Base-by-base conservation (phyloP, 2,888 invertebrate species). In the Drosophila nr. medialis region DNA sequence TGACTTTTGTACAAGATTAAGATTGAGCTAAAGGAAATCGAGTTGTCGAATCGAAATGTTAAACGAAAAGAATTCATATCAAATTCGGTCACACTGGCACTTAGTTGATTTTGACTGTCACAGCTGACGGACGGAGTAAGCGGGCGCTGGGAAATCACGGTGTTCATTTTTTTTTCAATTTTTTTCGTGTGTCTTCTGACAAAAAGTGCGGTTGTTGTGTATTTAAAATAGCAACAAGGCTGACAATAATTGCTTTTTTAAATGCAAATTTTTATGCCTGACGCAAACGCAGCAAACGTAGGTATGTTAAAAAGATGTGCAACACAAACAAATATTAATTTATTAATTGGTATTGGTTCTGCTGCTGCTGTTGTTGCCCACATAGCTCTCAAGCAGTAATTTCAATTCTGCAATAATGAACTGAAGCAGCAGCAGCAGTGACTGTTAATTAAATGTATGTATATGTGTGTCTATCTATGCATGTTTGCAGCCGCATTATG, bases 121-220 rank as follows among this genome's bases (percentile, higher is more conserved):
- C 75, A 79, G 82, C 82, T 82, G 78, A 64, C 65, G 79, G 78
- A 69, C 65, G 64, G 61, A 49, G 48, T 51, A 50, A 66, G 61
- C 65, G 72, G 59, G 50, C 50, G 81, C 62, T 66, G 24, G 5
- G 32, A 30, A 49, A 45, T 48, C 18, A 45, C 2, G 30, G 42
- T 56, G 61, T 56, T 63, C 2, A 45, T 36, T 27, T 27, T 27
- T 27, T 55, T 27, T 55, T 27, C 18, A 38, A 27, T 40, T 65
- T 77, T 77, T 76, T 75, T 54, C 34, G 51, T 72, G 55, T 63
- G 54, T 62, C 53, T 27, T 66, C 49, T 49, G 61, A 62, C 48
- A 72, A 72, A 62, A 78, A 64, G 32, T 63, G 42, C 49, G 64
- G 21, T 69, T 77, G 13, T 68, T 78, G 61, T 79, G 69, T 64